These are phyloP conservation scores for Oreochromis niloticus DNA, from an alignment of 2,113 vertebrate species.

Conservation along the genomic window DNA sequence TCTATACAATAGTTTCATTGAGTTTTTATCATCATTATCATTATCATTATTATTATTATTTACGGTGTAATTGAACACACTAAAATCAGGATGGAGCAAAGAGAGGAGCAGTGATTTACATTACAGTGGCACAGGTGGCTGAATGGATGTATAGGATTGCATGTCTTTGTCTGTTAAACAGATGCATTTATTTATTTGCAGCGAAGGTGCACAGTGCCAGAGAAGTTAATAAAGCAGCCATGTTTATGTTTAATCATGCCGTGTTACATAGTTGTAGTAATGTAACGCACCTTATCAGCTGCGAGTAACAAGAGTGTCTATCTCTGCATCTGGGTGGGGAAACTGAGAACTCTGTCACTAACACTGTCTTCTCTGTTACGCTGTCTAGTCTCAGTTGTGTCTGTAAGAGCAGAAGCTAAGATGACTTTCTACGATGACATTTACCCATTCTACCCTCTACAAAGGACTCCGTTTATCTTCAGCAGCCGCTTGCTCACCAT, in stretches of 20 bases:
- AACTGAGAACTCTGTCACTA: constrained; percentile 56
- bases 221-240: background rate
- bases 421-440: constrained; percentile 88
- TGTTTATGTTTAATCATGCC: background rate
- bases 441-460: constrained; percentile 84
- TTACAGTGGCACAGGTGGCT: background rate
- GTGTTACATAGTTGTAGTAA: background rate
- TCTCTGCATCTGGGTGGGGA: constrained; percentile 58
- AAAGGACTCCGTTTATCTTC: constrained; percentile 74
- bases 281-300: constrained; percentile 12
- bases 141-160: background rate
- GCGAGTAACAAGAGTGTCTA: constrained; percentile 23
- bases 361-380: constrained; percentile 67
- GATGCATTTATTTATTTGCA: background rate
- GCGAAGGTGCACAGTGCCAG: background rate
- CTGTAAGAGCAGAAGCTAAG: constrained; percentile 45
- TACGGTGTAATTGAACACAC: background rate
- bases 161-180: background rate
- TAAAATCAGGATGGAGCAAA: background rate
- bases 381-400: constrained; percentile 45
- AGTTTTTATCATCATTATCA: background rate
- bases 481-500: constrained; percentile 74
- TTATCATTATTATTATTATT: background rate
- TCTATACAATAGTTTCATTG: background rate
- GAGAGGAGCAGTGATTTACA: background rate